phyloP scores from a whole-genome alignment of 2,888 invertebrate species.

The Ochlodes sylvanus region DNA sequence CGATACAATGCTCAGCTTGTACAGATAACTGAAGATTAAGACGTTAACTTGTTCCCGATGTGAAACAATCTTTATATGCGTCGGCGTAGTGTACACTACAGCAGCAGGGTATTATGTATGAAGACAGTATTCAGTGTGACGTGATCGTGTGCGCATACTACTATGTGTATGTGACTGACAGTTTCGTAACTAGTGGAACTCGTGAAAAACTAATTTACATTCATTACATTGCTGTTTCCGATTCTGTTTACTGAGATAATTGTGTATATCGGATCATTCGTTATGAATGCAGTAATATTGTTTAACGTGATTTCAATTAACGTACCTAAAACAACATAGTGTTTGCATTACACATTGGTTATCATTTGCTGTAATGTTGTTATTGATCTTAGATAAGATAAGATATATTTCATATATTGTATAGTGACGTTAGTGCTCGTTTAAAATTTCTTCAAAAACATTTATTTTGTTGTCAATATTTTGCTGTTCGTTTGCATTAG shows the following conservation, averaged over 20 bases:
- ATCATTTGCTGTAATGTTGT: not conserved
- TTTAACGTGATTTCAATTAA: too few species aligned
- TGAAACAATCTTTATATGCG: constrained; percentile 36
- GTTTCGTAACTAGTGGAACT: constrained; percentile 7
- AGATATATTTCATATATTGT: too few species aligned
- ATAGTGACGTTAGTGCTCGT: too few species aligned
- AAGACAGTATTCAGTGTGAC: constrained; percentile 53
- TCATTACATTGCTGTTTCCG: constrained; percentile 1
- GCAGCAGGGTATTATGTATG: constrained; percentile 32
- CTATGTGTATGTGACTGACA: not conserved
- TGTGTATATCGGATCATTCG: too few species aligned
- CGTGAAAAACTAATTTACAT: constrained; percentile 26
- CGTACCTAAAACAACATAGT: not conserved
- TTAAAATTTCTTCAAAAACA: too few species aligned
- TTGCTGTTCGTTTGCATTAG: too few species aligned
- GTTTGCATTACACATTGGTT: not conserved
- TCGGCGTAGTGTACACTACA: constrained; percentile 22
- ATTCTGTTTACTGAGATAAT: not conserved
- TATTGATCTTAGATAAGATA: constrained; percentile 20
- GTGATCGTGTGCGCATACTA: constrained; percentile 50
- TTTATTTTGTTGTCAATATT: too few species aligned
- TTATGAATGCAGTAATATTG: too few species aligned
- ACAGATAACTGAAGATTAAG: too few species aligned
- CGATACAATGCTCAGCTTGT: too few species aligned
- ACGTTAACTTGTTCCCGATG: constrained; percentile 17